phyloP scores from a whole-genome alignment of 1,140 invertebrate species.

The Pseudachorutes palmiensis region DNA sequence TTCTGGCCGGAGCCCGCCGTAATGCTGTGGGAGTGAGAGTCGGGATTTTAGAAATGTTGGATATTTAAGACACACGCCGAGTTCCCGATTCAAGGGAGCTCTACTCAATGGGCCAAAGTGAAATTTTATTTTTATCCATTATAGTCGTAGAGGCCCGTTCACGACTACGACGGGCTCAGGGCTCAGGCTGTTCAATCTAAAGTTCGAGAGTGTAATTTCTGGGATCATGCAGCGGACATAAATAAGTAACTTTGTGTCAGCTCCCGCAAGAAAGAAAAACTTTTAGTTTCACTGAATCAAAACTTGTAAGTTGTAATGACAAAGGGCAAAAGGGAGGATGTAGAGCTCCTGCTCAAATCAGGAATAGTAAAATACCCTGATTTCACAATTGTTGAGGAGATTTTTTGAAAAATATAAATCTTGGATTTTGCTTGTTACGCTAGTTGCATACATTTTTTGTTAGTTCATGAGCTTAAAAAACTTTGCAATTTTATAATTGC shows the following conservation, averaged over 20 bases:
- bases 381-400: too few relatives aligned
- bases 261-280: not conserved
- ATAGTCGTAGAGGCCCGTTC: not conserved
- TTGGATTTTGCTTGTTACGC: too few relatives aligned
- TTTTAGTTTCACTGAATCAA: not conserved
- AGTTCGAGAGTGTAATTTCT: not conserved
- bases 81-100: not conserved
- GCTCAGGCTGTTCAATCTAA: not conserved
- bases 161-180: not conserved
- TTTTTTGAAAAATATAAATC: too few relatives aligned
- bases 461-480: too few relatives aligned
- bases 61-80: not conserved
- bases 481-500: too few relatives aligned
- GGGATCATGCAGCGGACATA: not conserved
- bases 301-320: not conserved
- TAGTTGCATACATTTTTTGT: too few relatives aligned
- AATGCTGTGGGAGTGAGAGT: too few relatives aligned
- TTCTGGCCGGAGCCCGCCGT: too few relatives aligned
- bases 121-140: conserved; percentile 1
- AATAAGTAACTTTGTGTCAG: not conserved
- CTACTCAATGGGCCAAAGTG: not conserved
- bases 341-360: not conserved
- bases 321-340: not conserved
- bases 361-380: too few relatives aligned
- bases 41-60: not conserved